These are phyloP conservation scores for Uropsilus gracilis DNA, from an alignment of 2,113 vertebrate species.

Conservation along the genomic window DNA sequence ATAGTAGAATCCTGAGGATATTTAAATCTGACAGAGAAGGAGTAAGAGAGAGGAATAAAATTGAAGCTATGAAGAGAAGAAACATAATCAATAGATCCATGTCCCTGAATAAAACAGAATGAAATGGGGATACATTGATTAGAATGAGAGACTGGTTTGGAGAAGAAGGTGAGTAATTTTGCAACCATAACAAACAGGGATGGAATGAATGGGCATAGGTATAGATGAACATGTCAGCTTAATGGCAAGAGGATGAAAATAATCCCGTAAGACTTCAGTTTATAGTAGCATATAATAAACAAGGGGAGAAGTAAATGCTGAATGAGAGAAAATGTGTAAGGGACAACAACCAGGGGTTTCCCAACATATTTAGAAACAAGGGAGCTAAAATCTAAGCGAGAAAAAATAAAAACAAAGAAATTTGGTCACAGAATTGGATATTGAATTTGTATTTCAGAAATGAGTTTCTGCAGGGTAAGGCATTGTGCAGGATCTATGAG, in stretches of 20 bases:
- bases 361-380: background rate
- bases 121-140: background rate
- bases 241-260: background rate
- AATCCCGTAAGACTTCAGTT: background rate
- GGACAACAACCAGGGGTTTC: background rate
- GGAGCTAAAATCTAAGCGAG: background rate
- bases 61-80: background rate
- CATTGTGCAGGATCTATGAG: background rate
- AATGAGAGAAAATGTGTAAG: background rate
- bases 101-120: background rate
- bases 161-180: background rate
- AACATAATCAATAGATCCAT: background rate
- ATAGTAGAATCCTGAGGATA: background rate
- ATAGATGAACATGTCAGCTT: background rate
- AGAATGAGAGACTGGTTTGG: background rate
- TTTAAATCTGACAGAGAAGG: background rate
- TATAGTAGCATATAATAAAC: background rate
- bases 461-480: background rate
- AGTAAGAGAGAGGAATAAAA: background rate
- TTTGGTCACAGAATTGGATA: background rate
- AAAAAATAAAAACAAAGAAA: background rate
- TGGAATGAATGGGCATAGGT: background rate
- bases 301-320: background rate
- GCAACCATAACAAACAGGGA: background rate
- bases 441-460: background rate